Evolutionary conservation across 1,140 invertebrate species (phyloP), one percentile per base, ranked within the genome.

Genomic region (Trachymyrmex septentrionalis): DNA sequence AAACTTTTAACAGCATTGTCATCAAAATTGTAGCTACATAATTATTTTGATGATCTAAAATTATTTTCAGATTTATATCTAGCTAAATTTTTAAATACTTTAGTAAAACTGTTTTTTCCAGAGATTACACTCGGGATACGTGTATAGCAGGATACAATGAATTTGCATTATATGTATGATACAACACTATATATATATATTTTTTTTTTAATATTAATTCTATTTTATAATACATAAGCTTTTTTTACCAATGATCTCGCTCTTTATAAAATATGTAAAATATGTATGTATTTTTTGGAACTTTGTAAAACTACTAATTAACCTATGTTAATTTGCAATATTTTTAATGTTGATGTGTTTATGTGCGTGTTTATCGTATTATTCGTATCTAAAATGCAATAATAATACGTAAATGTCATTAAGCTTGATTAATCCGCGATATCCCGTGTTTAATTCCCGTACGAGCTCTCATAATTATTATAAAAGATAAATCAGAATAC

Each of bases 401-500:
- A 61, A 48, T 72, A n/a, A 61, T 61, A 50, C n/a, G 24, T 27
- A 72, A 71, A 84, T 84, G 38, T 84, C 44, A 75, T 84, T 84
- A 84, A 63, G 57, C 59, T 59, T 73, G 69, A 72, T 73, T 84
- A 84, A 75, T 84, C 55, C 55, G 21, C 57, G 55, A 75, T 84
- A 84, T 84, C 27, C 38, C n/a, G 55, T 69, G 27, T 84, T 84
- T 84, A 84, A 73, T 84, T 84, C 59, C 69, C 69, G 38, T 34
- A 27, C 80, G 44, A 63, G 55, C 80, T 73, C 27, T 84, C 38
- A 50, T 84, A 61, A 61, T 84, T 75, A 75, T 84, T 84, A 73
- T 84, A 84, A 38, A 75, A 75, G 80, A 84, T 75, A 84, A 75
- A 84, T 84, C 69, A 61, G 80, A 61, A 73, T 82, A 84, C n/a